These are phyloP conservation scores for Xylophagus ater DNA, from an alignment of 2,888 invertebrate genomes.

Conservation along the genomic window DNA sequence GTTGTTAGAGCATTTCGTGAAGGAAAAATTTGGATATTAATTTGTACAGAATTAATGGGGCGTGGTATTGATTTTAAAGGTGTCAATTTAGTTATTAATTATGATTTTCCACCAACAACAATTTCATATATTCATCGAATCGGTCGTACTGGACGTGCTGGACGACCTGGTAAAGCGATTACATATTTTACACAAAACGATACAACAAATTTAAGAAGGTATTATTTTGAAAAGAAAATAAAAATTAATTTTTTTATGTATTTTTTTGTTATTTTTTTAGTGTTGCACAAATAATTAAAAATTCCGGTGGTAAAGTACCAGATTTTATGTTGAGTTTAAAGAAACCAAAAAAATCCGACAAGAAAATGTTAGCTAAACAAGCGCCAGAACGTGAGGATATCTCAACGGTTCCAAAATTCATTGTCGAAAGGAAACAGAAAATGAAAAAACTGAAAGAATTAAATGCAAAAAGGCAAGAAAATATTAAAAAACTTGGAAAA, in stretches of 20 bases:
- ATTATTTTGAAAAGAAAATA: constrained; percentile 13
- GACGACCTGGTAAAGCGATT: constrained; percentile 74
- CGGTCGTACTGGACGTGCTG: constrained; percentile 88
- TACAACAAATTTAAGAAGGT: constrained; percentile 74
- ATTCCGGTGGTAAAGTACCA: constrained; percentile 87
- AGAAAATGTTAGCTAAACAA: constrained; percentile 45
- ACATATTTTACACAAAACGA: constrained; percentile 93
- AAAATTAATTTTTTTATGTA: constrained; percentile 1
- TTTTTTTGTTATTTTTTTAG: constrained; percentile 39
- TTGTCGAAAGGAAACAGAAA: constrained; percentile 33
- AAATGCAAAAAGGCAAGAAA: too few relatives aligned
- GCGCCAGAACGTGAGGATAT: constrained; percentile 58
- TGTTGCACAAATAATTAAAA: constrained; percentile 80
- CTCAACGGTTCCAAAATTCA: constrained; percentile 42
- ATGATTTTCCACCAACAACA: constrained; percentile 86
- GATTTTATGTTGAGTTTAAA: constrained; percentile 76
- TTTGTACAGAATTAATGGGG: constrained; percentile 94
- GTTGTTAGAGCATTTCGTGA: constrained; percentile 82
- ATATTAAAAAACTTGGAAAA: too few relatives aligned
- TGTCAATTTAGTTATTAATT: constrained; percentile 92
- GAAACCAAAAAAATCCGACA: constrained; percentile 51
- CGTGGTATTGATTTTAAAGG: constrained; percentile 95
- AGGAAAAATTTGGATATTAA: constrained; percentile 89
- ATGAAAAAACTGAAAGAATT: constrained; percentile 20
- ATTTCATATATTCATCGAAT: constrained; percentile 85